phyloP scores from a whole-genome alignment of 2,888 invertebrate species.

The Dinocampus coccinellae region DNA sequence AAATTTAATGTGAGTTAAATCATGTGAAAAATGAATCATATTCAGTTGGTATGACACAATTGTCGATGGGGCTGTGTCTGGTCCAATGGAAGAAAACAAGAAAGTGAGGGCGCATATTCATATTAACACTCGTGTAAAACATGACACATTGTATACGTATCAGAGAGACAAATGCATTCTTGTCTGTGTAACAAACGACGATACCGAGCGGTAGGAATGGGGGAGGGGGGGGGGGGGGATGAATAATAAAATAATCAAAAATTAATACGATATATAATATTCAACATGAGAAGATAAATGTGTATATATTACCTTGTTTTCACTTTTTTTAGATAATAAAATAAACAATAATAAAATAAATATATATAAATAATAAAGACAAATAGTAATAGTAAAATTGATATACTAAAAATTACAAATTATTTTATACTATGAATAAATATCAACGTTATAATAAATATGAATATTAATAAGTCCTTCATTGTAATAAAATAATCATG shows the following conservation, averaged over 20 bases:
- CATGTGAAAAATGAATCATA: conserved; percentile 28
- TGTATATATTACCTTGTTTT: too few relatives aligned
- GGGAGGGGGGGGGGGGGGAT: too few relatives aligned
- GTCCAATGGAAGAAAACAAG: not conserved
- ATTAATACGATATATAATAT: too few relatives aligned
- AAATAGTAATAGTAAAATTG: too few relatives aligned
- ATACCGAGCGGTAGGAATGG: too few relatives aligned
- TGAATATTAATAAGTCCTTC: not conserved
- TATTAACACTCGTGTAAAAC: conserved; percentile 19
- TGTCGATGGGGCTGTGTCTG: not conserved
- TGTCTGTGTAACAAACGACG: not conserved
- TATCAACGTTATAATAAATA: not conserved
- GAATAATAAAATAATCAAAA: too few relatives aligned
- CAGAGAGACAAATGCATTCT: not conserved
- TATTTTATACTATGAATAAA: not conserved
- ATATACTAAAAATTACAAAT: too few relatives aligned
- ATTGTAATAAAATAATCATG: not conserved
- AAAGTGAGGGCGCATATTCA: not conserved
- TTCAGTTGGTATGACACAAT: conserved; percentile 1
- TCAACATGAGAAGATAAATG: too few relatives aligned
- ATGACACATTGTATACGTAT: conserved; percentile 25
- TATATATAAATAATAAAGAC: too few relatives aligned
- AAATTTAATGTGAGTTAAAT: conserved; percentile 11
- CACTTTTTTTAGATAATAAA: too few relatives aligned
- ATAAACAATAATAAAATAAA: too few relatives aligned